phyloP scores from a whole-genome alignment of 1,140 invertebrate genomes.

The Pseudomyrmex gracilis region DNA sequence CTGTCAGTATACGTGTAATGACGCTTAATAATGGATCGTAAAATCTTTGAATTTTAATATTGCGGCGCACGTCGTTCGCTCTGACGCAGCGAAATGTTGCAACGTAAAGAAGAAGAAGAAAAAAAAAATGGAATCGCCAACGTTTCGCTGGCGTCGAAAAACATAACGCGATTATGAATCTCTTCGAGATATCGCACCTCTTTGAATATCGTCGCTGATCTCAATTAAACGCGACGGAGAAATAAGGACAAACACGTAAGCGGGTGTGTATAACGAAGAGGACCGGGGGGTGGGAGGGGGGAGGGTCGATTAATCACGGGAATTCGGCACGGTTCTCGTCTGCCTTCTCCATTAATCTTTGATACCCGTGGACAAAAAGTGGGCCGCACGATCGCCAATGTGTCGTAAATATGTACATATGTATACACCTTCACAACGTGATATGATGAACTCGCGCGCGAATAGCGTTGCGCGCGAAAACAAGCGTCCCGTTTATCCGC shows the following conservation, averaged over 20 bases:
- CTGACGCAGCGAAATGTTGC: background rate
- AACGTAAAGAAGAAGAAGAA: constrained; percentile 4
- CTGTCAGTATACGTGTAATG: background rate
- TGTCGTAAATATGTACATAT: background rate
- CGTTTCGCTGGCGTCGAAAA: constrained; percentile 39
- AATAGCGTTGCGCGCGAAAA: constrained; percentile 43
- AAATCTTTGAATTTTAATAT: background rate
- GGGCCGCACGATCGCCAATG: constrained; percentile 32
- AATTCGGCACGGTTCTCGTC: constrained; percentile 56
- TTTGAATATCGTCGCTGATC: constrained; percentile 56
- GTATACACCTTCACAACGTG: too few species aligned
- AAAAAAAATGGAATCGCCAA: constrained; percentile 24
- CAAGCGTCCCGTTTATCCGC: constrained; percentile 48
- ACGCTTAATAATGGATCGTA: background rate
- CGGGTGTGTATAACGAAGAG: constrained; percentile 37
- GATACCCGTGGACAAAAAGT: constrained; percentile 46
- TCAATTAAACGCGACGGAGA: constrained; percentile 39
- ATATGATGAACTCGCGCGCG: background rate
- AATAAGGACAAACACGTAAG: constrained; percentile 57
- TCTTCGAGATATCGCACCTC: constrained; percentile 27
- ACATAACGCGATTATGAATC: constrained; percentile 44
- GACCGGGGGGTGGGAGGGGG: too few species aligned
- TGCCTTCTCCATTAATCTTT: constrained; percentile 54
- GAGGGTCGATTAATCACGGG: constrained; percentile 42
- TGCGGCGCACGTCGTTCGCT: background rate